Conservation (phyloP, 1,140 invertebrate genomes). For the Venustaconcha ellipsiformis region DNA sequence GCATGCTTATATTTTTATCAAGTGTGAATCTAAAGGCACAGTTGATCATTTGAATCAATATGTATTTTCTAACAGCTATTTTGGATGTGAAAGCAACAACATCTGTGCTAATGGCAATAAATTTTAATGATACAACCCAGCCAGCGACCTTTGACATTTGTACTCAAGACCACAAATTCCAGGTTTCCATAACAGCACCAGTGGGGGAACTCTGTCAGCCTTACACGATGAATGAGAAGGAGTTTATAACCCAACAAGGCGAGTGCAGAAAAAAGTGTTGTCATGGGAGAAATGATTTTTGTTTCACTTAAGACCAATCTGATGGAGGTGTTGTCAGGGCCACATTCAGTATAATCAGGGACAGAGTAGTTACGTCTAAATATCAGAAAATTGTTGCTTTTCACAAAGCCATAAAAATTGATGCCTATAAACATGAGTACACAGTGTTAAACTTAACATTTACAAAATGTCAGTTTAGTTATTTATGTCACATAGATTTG, state of each 20-base stretch:
- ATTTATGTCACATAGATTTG: too few relatives aligned
- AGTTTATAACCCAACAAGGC: slow-evolving; percentile 83
- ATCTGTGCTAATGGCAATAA: slow-evolving; percentile 81
- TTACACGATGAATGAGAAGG: slow-evolving; percentile 81
- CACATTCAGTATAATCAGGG: not conserved
- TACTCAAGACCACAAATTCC: slow-evolving; percentile 71
- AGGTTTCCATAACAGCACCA: slow-evolving; percentile 82
- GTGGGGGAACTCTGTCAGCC: slow-evolving; percentile 91
- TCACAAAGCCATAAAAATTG: too few relatives aligned
- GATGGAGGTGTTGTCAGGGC: not conserved
- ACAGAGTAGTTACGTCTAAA: not conserved
- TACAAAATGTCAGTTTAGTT: not conserved
- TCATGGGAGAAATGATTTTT: not conserved
- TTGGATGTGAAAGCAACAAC: slow-evolving; percentile 71
- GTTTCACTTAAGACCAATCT: not conserved
- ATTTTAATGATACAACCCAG: slow-evolving; percentile 95
- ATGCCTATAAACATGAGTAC: too few relatives aligned
- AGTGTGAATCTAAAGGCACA: too few relatives aligned
- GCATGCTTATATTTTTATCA: too few relatives aligned
- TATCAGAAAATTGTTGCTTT: not conserved
- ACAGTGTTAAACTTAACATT: not conserved
- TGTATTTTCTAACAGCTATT: slow-evolving; percentile 45
- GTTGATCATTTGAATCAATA: too few relatives aligned
- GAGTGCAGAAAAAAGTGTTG: slow-evolving; percentile 28
- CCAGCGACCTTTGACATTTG: slow-evolving; percentile 84